phyloP scores from a whole-genome alignment of 2,113 vertebrate genomes.

The Orientallactaga bullata region DNA sequence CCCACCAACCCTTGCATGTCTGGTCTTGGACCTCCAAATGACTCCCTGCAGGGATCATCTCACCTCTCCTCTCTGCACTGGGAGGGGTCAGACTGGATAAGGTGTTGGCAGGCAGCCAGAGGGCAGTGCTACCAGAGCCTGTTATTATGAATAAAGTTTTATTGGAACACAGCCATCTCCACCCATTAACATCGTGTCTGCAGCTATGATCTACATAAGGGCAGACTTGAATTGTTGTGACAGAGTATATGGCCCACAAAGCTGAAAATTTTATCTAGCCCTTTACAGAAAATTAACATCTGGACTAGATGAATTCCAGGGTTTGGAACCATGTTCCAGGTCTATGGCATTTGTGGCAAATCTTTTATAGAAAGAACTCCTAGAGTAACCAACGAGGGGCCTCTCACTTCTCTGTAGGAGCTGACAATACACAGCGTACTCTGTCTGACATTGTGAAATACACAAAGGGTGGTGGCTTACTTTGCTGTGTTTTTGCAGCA shows the following conservation, averaged over 20 bases:
- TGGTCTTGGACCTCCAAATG: background rate
- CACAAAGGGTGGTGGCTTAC: background rate
- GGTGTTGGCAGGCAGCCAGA: background rate
- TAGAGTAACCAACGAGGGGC: background rate
- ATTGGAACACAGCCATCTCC: slow-evolving; percentile 2
- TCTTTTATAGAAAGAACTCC: background rate
- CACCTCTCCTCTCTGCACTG: background rate
- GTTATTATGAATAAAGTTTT: slow-evolving; percentile 70
- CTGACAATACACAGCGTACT: background rate
- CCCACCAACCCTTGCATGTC: background rate
- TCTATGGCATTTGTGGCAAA: background rate
- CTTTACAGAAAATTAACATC: background rate
- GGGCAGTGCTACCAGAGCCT: background rate
- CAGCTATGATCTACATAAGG: background rate
- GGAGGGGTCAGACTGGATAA: background rate
- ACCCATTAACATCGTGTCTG: background rate
- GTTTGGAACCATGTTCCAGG: background rate
- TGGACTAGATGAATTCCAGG: background rate
- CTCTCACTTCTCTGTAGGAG: background rate
- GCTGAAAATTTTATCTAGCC: background rate
- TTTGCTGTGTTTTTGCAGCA: slow-evolving; percentile 7
- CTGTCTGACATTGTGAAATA: background rate
- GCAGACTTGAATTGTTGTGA: background rate
- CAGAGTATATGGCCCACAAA: background rate
- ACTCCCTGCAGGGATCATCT: background rate